These are phyloP conservation scores for Hozukius guyotensis DNA, from an alignment of 2,797 vertebrate species.

Conservation along the genomic window DNA sequence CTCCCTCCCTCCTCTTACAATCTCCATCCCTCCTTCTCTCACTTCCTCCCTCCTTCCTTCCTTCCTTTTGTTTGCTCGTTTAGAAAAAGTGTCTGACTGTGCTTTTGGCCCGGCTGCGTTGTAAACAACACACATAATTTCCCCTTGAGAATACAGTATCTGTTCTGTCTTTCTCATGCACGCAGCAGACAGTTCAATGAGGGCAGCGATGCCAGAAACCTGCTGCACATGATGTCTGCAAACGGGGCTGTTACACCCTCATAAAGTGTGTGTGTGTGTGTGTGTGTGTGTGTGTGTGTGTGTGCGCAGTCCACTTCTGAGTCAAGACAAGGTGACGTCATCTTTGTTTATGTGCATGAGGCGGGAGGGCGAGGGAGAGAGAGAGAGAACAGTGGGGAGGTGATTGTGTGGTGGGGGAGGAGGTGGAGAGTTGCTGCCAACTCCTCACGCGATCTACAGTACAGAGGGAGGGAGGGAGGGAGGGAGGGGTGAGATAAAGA, in stretches of 20 bases:
- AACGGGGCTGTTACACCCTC: constrained; percentile 11
- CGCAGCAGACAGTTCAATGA: constrained; percentile 6
- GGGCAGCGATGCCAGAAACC: constrained; percentile 27
- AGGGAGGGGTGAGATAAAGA: constrained; percentile 20
- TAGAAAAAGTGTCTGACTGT: constrained; percentile 15
- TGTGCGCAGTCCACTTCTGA: neutral
- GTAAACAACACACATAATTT: constrained; percentile 40
- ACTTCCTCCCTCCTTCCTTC: neutral
- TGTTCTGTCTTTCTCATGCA: neutral
- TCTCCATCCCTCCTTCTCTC: constrained; percentile 5
- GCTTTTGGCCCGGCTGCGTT: neutral
- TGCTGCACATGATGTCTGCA: constrained; percentile 34
- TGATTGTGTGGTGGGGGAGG: neutral
- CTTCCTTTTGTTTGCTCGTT: constrained; percentile 35
- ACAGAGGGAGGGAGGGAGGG: constrained; percentile 7
- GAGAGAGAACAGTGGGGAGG: constrained; percentile 6
- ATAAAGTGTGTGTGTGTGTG: constrained; percentile 11
- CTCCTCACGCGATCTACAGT: constrained; percentile 56
- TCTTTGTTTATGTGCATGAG: constrained; percentile 72
- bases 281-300: neutral
- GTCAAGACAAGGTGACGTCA: constrained; percentile 62
- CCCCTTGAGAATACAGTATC: constrained; percentile 13
- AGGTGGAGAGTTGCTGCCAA: constrained; percentile 18
- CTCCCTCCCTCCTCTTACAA: neutral
- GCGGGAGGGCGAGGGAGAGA: constrained; percentile 25